A percentile compares a stretch with the other conserved stretches of the same genome.
These are phyloP conservation scores for Amiota communis DNA, from an alignment of 2,888 invertebrate genomes.

Conservation along the genomic window DNA sequence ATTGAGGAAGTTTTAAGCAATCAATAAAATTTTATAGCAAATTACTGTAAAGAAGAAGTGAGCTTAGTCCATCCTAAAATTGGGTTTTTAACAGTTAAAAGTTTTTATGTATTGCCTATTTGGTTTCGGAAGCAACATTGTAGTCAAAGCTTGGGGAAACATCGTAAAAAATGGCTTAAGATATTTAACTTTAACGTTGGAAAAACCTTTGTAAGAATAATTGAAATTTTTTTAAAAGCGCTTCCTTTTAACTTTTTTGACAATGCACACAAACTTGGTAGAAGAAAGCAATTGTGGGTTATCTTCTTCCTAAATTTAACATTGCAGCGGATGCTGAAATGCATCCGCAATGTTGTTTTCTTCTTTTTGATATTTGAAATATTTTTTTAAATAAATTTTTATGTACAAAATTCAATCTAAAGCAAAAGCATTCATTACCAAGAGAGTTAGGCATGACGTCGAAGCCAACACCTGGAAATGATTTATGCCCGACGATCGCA, in stretches of 20 bases:
- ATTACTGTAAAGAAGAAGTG: not conserved
- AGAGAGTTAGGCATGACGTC: not conserved
- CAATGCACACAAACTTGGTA: not conserved
- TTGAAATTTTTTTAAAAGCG: constrained; percentile 2
- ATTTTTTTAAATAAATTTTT: too few relatives aligned
- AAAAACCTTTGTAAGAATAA: constrained; percentile 2
- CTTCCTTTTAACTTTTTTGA: not conserved
- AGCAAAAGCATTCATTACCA: not conserved
- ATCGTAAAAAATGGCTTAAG: too few relatives aligned
- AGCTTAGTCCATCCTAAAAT: not conserved
- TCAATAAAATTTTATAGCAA: not conserved
- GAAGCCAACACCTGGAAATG: not conserved
- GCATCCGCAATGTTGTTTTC: constrained; percentile 13
- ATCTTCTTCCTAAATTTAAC: not conserved
- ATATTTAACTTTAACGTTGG: too few relatives aligned
- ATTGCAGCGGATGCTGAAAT: not conserved
- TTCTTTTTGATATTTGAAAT: not conserved
- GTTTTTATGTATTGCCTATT: too few relatives aligned
- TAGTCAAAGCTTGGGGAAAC: too few relatives aligned
- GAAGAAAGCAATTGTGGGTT: not conserved
- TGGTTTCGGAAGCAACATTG: too few relatives aligned
- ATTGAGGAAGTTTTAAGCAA: too few relatives aligned
- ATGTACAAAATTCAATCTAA: not conserved
- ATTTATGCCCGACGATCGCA: not conserved
- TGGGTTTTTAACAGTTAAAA: too few relatives aligned